phyloP scores from a whole-genome alignment of 2,797 vertebrate genomes.

The Bovichtus variegatus region DNA sequence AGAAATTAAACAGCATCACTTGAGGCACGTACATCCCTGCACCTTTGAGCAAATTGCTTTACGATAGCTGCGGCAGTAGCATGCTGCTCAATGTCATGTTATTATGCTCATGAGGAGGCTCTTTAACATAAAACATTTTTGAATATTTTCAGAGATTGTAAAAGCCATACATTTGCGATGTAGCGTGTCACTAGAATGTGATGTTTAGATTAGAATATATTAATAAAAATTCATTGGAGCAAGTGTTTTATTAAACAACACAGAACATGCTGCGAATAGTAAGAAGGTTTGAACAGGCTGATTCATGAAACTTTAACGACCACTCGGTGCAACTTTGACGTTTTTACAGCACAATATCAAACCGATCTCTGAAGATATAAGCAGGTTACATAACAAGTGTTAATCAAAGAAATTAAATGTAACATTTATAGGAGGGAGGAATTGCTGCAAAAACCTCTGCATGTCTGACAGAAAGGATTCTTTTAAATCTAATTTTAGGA shows the following conservation, averaged over 20 bases:
- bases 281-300: slow-evolving; percentile 28
- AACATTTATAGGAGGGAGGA: background rate
- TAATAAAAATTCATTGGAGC: background rate
- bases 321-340: slow-evolving; percentile 5
- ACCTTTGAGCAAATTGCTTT: slow-evolving; percentile 12
- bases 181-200: background rate
- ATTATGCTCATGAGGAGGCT: background rate
- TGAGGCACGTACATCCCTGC: background rate
- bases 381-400: background rate
- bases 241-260: slow-evolving; percentile 18
- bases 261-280: slow-evolving; percentile 29
- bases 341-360: slow-evolving; percentile 16
- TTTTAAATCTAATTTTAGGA: too few relatives aligned
- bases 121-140: background rate
- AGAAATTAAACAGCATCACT: slow-evolving; percentile 44
- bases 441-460: background rate
- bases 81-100: background rate
- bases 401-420: background rate
- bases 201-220: too few relatives aligned
- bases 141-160: too few relatives aligned
- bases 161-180: background rate
- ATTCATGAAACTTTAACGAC: slow-evolving; percentile 57
- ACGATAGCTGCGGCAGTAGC: background rate
- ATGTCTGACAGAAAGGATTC: slow-evolving; percentile 7
- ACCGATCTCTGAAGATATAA: background rate